Evolutionary conservation across 2,113 vertebrate genomes (phyloP).

Genomic region (Cygnus atratus): DNA sequence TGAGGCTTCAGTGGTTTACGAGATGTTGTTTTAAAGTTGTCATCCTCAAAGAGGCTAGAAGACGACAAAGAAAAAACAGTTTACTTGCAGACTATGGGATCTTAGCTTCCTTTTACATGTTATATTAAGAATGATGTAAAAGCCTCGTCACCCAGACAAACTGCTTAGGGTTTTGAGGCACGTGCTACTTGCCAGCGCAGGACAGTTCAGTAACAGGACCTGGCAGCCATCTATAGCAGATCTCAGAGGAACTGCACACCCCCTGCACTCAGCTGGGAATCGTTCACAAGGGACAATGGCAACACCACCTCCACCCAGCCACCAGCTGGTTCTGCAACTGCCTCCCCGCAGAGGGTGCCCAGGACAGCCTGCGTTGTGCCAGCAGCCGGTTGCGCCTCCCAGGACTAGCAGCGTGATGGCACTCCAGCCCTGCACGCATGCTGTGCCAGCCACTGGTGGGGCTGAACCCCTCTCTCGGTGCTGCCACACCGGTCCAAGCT

Average conservation of each 20-base stretch:
- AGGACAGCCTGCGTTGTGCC: neutral
- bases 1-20: slow-evolving; percentile 38
- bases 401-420: fast-evolving
- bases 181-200: fast-evolving
- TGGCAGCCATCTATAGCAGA: neutral
- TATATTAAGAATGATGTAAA: neutral
- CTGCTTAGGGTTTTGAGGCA: neutral
- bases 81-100: neutral
- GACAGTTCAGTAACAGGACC: neutral
- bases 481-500: fast-evolving
- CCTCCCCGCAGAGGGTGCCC: neutral
- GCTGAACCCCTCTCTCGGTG: neutral
- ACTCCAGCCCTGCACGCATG: fast-evolving
- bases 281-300: fast-evolving
- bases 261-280: neutral
- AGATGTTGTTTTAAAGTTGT: slow-evolving; percentile 63
- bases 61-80: neutral
- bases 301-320: neutral
- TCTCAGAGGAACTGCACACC: fast-evolving
- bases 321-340: fast-evolving
- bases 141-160: neutral
- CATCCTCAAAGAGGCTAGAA: slow-evolving; percentile 68
- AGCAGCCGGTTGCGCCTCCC: neutral
- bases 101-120: neutral
- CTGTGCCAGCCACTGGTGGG: neutral